Conservation (phyloP, 2,888 invertebrate species). For the Chesias legatella region DNA sequence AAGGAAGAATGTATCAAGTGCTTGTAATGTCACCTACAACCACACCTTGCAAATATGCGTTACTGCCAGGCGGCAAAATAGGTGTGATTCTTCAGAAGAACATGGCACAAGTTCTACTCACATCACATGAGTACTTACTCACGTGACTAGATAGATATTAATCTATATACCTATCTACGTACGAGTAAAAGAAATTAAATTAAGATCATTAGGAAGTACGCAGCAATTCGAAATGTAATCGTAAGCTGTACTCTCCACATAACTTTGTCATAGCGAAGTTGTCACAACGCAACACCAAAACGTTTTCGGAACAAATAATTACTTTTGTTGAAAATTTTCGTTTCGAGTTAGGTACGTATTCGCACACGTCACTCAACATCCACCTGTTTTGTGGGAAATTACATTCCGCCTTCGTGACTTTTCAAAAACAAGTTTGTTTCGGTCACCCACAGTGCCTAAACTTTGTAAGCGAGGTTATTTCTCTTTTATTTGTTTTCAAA, state of each 20-base stretch:
- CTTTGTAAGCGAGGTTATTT: not conserved
- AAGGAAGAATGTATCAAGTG: too few relatives aligned
- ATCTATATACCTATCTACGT: too few relatives aligned
- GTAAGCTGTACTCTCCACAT: slow-evolving; percentile 59
- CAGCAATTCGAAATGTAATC: slow-evolving; percentile 46
- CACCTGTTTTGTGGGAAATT: slow-evolving; percentile 33
- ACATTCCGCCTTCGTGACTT: slow-evolving; percentile 28
- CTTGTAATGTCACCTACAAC: too few relatives aligned
- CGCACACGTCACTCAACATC: slow-evolving; percentile 39
- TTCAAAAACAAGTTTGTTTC: slow-evolving; percentile 18
- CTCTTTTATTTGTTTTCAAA: too few relatives aligned
- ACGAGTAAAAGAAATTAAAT: too few relatives aligned
- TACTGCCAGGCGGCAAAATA: too few relatives aligned
- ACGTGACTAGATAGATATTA: too few relatives aligned
- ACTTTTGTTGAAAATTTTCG: slow-evolving; percentile 50
- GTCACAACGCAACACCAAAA: slow-evolving; percentile 34
- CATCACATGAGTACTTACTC: too few relatives aligned
- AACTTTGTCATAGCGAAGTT: slow-evolving; percentile 50
- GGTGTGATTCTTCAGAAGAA: too few relatives aligned
- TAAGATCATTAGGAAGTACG: too few relatives aligned
- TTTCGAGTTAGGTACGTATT: slow-evolving; percentile 40
- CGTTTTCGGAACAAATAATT: slow-evolving; percentile 58
- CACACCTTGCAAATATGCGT: too few relatives aligned
- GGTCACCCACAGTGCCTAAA: slow-evolving; percentile 11
- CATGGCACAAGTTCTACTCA: too few relatives aligned